These are phyloP conservation scores for Dastarcus helophoroides DNA, from an alignment of 2,888 invertebrate genomes.

Conservation along the genomic window DNA sequence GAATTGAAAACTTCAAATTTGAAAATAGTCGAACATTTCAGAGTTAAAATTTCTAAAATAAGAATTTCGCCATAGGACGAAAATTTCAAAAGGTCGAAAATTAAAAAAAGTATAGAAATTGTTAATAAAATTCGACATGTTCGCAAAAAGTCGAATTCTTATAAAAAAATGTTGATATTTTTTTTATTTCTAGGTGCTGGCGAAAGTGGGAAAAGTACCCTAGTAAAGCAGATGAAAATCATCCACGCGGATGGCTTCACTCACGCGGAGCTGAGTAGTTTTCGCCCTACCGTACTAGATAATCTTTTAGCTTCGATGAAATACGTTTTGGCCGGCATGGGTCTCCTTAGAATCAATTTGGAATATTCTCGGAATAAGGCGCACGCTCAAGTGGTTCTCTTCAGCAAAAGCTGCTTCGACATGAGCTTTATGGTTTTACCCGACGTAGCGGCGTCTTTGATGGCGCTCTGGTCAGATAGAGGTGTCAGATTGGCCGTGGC, in stretches of 20 bases:
- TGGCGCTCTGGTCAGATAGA: slow-evolving; percentile 50
- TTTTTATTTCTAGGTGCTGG: slow-evolving; percentile 42
- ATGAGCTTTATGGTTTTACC: slow-evolving; percentile 44
- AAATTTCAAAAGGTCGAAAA: no score
- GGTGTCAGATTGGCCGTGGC: slow-evolving; percentile 51
- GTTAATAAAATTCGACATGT: no score
- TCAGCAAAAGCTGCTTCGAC: slow-evolving; percentile 43
- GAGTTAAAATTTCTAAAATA: no score
- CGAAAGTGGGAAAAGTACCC: slow-evolving; percentile 56
- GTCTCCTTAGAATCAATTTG: slow-evolving; percentile 48
- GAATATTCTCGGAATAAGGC: slow-evolving; percentile 47
- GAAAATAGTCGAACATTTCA: no score
- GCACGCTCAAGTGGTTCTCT: slow-evolving; percentile 42
- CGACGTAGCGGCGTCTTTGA: slow-evolving; percentile 41
- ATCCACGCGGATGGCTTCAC: slow-evolving; percentile 57
- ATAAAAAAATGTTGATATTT: no score
- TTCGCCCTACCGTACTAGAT: slow-evolving; percentile 51
- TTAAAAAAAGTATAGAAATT: no score
- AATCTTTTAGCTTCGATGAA: slow-evolving; percentile 56
- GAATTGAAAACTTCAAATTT: no score
- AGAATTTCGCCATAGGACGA: no score
- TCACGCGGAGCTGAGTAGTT: slow-evolving; percentile 46
- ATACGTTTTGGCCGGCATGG: slow-evolving; percentile 55
- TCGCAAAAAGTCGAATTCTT: no score
- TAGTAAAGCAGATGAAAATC: slow-evolving; percentile 60